A percentile compares a stretch with the other conserved stretches of the same genome.
These are phyloP conservation scores for Chaetodon trifascialis DNA, from an alignment of 2,113 vertebrate genomes.

Conservation along the genomic window DNA sequence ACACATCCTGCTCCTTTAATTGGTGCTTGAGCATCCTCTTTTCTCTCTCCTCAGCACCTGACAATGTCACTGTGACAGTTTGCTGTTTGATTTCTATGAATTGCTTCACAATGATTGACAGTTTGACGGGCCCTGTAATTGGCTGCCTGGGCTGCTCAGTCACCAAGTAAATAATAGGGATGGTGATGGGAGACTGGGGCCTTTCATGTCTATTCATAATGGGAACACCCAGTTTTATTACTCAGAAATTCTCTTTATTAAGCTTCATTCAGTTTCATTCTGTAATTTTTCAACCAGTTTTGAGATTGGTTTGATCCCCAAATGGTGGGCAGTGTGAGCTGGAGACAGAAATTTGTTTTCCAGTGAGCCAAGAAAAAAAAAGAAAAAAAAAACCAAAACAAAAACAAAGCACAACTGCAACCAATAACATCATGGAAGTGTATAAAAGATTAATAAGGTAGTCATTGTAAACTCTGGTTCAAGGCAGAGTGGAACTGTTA, in stretches of 20 bases:
- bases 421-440: slow-evolving; percentile 1
- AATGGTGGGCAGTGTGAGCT: slow-evolving; percentile 1
- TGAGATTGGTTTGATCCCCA: slow-evolving; percentile 7
- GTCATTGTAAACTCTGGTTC: neutral
- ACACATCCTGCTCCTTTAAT: slow-evolving; percentile 58
- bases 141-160: slow-evolving; percentile 69
- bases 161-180: slow-evolving; percentile 72
- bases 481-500: neutral
- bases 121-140: slow-evolving; percentile 72
- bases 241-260: slow-evolving; percentile 46
- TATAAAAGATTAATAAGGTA: slow-evolving; percentile 11
- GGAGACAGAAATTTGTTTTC: slow-evolving; percentile 24
- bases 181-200: slow-evolving; percentile 46
- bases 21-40: slow-evolving; percentile 62
- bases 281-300: neutral
- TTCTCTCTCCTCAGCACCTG: slow-evolving; percentile 62
- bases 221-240: slow-evolving; percentile 49
- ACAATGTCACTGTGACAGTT: slow-evolving; percentile 73
- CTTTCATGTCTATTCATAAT: slow-evolving; percentile 65
- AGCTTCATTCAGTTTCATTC: slow-evolving; percentile 31
- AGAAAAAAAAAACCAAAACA: no score
- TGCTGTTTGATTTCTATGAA: slow-evolving; percentile 71
- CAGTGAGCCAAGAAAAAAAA: slow-evolving; percentile 1
- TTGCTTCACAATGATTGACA: slow-evolving; percentile 73
- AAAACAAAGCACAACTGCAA: neutral